Percentiles rank a stretch among this genome's conserved stretches.
These are phyloP conservation scores for Germaria angustata DNA, from an alignment of 2,888 invertebrate genomes.

Conservation along the genomic window DNA sequence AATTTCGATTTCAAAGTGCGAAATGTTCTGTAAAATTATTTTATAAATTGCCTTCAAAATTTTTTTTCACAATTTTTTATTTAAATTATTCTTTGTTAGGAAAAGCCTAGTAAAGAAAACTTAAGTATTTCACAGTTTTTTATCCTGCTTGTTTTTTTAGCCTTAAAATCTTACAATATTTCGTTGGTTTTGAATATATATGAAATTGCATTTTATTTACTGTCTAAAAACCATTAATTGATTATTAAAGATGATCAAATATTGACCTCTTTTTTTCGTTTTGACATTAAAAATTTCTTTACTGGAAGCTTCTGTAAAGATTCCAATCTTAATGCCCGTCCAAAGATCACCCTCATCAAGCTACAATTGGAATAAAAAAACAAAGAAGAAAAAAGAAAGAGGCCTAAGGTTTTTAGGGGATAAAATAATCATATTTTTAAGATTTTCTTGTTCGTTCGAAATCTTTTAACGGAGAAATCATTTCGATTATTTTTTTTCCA, in stretches of 20 bases:
- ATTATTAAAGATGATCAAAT: constrained; percentile 11
- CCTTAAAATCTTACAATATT: too few species aligned
- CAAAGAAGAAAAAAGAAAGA: background rate
- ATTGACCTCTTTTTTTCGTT: background rate
- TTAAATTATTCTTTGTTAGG: too few species aligned
- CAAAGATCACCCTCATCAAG: constrained; percentile 55
- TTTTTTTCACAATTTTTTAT: too few species aligned
- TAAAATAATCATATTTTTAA: constrained; percentile 51
- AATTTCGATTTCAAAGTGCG: too few species aligned
- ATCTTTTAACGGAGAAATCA: constrained; percentile 40
- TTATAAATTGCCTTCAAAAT: too few species aligned
- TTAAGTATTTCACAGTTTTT: too few species aligned
- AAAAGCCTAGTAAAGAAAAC: too few species aligned
- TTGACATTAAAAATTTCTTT: constrained; percentile 32
- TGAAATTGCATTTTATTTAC: background rate
- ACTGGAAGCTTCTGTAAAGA: constrained; percentile 45
- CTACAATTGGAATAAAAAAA: constrained; percentile 18
- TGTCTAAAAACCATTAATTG: constrained; percentile 19
- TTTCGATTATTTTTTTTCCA: background rate
- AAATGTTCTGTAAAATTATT: too few species aligned
- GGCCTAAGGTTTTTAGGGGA: background rate
- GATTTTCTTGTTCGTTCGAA: constrained; percentile 10
- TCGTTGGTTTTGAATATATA: too few species aligned
- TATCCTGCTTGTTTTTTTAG: too few species aligned
- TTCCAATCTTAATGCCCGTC: constrained; percentile 48